A percentile compares a stretch with the other conserved stretches of the same genome.
Evolutionary conservation across 2,888 invertebrate genomes (phyloP).

Genomic region (Eupithecia dodoneata): DNA sequence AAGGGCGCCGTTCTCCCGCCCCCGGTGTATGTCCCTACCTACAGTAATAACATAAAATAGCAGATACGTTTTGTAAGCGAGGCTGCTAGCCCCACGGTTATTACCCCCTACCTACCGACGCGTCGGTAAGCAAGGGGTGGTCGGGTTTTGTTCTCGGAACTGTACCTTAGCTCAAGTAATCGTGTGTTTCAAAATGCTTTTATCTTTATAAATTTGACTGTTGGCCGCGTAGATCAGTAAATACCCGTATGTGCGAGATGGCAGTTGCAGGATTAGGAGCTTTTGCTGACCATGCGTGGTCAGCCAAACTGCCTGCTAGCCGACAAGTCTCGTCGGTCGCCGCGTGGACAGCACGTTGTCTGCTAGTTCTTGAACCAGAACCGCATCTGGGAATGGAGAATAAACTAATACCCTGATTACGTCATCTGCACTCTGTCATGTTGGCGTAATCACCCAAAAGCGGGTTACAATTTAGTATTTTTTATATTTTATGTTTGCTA

Average conservation of each 20-base stretch:
- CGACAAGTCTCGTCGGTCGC: background rate
- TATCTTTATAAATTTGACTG: no score
- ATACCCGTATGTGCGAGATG: background rate
- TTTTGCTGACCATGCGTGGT: background rate
- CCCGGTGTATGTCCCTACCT: no score
- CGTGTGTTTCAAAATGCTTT: no score
- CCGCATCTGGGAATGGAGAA: background rate
- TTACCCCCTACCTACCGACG: background rate
- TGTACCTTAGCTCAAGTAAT: no score
- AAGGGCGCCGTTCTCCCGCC: no score
- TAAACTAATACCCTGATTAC: background rate
- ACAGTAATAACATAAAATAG: background rate
- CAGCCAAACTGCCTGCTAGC: background rate
- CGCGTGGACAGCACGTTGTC: background rate
- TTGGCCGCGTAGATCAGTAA: no score
- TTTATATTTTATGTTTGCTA: no score
- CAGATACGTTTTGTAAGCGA: background rate
- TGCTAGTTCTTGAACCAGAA: background rate
- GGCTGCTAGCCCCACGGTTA: background rate
- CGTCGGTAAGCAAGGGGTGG: no score
- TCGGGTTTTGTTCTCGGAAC: no score
- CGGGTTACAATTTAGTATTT: no score
- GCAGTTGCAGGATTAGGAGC: background rate
- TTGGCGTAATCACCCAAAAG: no score
- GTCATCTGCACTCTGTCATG: no score